Conservation (phyloP, 2,888 invertebrate genomes). For the Tethea ocularis region DNA sequence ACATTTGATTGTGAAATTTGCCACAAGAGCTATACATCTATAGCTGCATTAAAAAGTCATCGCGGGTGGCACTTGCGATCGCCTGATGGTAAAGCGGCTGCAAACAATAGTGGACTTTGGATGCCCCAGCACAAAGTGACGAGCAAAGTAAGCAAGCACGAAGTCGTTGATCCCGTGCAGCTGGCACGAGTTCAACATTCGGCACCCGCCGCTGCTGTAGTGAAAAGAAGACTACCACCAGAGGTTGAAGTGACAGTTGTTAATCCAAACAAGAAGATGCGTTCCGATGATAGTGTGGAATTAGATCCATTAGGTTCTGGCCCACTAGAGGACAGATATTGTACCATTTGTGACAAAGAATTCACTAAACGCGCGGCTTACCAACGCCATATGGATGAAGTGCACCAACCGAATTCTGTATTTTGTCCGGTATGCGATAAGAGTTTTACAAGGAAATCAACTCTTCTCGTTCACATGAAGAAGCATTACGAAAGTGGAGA, state of each 20-base stretch:
- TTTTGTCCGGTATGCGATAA: constrained; percentile 86
- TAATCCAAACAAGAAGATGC: constrained; percentile 77
- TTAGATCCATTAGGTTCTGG: constrained; percentile 70
- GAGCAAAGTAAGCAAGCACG: constrained; percentile 78
- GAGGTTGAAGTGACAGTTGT: constrained; percentile 81
- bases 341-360: constrained; percentile 84
- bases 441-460: constrained; percentile 85
- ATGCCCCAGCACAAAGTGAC: constrained; percentile 82
- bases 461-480: constrained; percentile 85
- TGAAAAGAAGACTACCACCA: constrained; percentile 74
- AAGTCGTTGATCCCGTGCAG: constrained; percentile 67
- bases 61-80: constrained; percentile 87
- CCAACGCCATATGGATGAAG: constrained; percentile 84
- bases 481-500: constrained; percentile 81
- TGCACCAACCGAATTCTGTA: constrained; percentile 80
- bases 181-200: constrained; percentile 56
- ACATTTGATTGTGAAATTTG: constrained; percentile 86
- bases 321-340: constrained; percentile 78
- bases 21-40: constrained; percentile 86
- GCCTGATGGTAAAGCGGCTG: constrained; percentile 80
- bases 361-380: constrained; percentile 85
- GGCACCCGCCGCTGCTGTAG: constrained; percentile 46
- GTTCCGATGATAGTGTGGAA: constrained; percentile 75
- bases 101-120: constrained; percentile 79
- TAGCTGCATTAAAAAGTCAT: constrained; percentile 86